Conservation (phyloP, 2,113 vertebrate genomes). For the Mirounga angustirostris region DNA sequence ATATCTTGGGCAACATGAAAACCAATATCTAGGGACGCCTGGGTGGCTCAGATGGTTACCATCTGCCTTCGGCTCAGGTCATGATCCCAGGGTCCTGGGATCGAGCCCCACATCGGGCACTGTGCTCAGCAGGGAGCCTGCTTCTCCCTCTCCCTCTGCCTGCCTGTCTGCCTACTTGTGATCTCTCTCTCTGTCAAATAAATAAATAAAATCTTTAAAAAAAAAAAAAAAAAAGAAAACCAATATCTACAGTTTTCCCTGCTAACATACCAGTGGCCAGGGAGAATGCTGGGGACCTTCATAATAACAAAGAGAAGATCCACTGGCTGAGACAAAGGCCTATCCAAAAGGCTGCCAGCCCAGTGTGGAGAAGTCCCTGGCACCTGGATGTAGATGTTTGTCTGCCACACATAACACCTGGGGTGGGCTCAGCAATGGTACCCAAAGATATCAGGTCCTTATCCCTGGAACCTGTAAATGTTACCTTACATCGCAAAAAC, state of each 20-base stretch:
- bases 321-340: not conserved
- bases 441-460: not conserved
- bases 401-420: not conserved
- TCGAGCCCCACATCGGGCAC: no score
- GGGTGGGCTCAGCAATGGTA: not conserved
- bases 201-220: no score
- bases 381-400: accelerated
- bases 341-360: not conserved
- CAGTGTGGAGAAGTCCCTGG: not conserved
- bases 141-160: no score
- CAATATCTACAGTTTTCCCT: not conserved
- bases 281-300: not conserved
- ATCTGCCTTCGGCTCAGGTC: no score
- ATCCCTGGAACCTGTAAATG: not conserved
- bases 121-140: no score
- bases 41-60: no score
- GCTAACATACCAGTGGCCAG: not conserved
- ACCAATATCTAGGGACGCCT: not conserved
- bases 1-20: not conserved
- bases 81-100: no score
- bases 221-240: not conserved
- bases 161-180: no score
- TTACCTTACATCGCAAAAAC: not conserved
- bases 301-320: not conserved
- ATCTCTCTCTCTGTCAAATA: no score